Conservation (phyloP, 2,888 invertebrate species). For the Furcula furcula region DNA sequence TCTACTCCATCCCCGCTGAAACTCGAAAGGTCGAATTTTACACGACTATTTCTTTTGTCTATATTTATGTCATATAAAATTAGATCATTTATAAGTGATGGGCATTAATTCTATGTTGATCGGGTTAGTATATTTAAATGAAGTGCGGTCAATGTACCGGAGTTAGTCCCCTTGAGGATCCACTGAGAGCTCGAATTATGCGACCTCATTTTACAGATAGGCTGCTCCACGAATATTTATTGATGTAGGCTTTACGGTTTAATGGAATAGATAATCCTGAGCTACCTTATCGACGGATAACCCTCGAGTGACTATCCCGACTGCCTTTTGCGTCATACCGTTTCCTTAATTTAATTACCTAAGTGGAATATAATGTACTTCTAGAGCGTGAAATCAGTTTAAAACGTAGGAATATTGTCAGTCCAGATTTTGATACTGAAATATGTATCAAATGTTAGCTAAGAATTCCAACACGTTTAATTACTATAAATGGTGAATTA, state of each 20-base stretch:
- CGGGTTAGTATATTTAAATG: constrained; percentile 13
- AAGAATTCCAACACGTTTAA: no score
- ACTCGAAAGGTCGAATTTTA: no score
- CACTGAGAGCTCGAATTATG: constrained; percentile 15
- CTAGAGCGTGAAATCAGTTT: no score
- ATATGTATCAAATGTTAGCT: no score
- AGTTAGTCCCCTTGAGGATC: constrained; percentile 5
- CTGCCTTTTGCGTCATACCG: constrained; percentile 7
- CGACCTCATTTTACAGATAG: constrained; percentile 29
- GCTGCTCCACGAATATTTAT: constrained; percentile 31
- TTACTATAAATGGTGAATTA: no score
- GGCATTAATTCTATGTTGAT: constrained; percentile 7
- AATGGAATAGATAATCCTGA: constrained; percentile 46
- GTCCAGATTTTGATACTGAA: no score
- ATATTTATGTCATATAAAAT: constrained; percentile 12
- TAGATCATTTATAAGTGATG: constrained; percentile 5
- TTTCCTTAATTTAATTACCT: constrained; percentile 2
- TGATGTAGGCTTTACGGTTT: constrained; percentile 28
- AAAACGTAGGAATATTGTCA: no score
- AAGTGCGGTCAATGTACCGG: constrained; percentile 19
- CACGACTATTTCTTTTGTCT: constrained; percentile 1
- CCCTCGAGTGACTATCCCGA: constrained; percentile 11
- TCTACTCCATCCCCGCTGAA: no score
- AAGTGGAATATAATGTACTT: neutral
- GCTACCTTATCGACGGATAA: constrained; percentile 29